Evolutionary conservation across 64 coral and sea anemone species (phyloP).

Genomic region (Montipora cactus): DNA sequence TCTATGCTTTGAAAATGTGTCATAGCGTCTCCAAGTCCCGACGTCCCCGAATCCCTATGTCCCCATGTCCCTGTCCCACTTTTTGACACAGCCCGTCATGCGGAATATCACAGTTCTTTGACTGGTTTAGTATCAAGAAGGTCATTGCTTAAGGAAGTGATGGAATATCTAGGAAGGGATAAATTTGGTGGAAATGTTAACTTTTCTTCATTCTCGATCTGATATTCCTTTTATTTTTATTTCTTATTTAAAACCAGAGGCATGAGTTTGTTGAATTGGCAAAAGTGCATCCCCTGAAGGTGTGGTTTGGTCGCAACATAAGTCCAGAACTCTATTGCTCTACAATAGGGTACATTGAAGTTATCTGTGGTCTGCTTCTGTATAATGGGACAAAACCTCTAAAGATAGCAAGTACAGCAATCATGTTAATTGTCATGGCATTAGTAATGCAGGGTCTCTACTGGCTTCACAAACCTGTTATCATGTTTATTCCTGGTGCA

Average conservation of each 20-base stretch:
- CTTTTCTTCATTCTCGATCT: neutral
- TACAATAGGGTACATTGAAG: conserved; percentile 70
- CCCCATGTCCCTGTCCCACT: no score
- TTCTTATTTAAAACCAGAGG: conserved; percentile 57
- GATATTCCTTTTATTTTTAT: neutral
- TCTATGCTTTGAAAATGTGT: no score
- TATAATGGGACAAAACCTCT: conserved; percentile 53
- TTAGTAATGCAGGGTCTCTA: conserved; percentile 60
- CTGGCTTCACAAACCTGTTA: conserved; percentile 42
- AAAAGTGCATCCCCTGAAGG: conserved; percentile 67
- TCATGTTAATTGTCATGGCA: conserved; percentile 67
- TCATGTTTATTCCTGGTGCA: conserved; percentile 48
- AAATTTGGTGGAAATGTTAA: no score
- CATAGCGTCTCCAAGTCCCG: no score
- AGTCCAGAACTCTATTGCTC: conserved; percentile 45
- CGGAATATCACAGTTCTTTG: no score
- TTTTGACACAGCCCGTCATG: no score
- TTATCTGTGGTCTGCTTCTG: conserved; percentile 52
- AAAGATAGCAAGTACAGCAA: conserved; percentile 47
- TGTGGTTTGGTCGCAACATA: conserved; percentile 66
- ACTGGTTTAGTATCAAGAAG: no score
- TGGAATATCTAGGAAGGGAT: no score
- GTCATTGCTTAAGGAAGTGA: no score
- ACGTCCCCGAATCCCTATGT: no score
- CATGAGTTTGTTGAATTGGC: conserved; percentile 63